A percentile compares a stretch with the other conserved stretches of the same genome.
phyloP scores from a whole-genome alignment of 2,888 invertebrate species.

The Catocala nupta region DNA sequence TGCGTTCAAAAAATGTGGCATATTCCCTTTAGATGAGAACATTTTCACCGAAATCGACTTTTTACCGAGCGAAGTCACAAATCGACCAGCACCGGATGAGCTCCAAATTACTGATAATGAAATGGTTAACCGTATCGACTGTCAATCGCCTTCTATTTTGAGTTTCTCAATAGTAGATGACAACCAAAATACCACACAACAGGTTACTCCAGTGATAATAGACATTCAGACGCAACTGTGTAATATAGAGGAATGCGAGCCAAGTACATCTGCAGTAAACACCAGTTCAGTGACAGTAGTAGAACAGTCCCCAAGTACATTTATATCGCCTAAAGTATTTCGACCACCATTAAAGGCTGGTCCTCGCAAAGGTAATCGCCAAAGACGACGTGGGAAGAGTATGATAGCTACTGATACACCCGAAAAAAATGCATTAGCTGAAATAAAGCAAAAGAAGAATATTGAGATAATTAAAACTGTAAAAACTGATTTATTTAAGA shows the following conservation, averaged over 20 bases:
- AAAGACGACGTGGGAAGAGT: not conserved
- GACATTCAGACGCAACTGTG: not conserved
- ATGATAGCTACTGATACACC: conserved; percentile 4
- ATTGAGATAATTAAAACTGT: not conserved
- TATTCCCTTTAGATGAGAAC: not conserved
- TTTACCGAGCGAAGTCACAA: not conserved
- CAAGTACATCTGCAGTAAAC: conserved; percentile 1
- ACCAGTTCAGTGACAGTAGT: not conserved
- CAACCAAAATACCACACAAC: not conserved
- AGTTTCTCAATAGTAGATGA: not conserved
- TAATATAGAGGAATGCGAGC: not conserved
- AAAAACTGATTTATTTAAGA: no score
- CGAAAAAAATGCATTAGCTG: not conserved
- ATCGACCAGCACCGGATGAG: conserved; percentile 1
- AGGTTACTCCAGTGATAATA: not conserved
- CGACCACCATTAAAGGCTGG: conserved; percentile 1
- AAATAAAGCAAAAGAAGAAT: not conserved
- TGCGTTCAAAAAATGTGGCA: conserved; percentile 8
- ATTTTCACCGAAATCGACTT: conserved; percentile 1
- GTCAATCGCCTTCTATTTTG: not conserved
- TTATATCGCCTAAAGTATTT: conserved; percentile 1
- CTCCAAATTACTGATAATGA: not conserved
- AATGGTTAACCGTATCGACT: not conserved
- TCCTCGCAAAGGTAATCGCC: not conserved
- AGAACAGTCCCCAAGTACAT: not conserved